phyloP scores from a whole-genome alignment of 2,113 vertebrate species.

The Porphyrio hochstetteri region DNA sequence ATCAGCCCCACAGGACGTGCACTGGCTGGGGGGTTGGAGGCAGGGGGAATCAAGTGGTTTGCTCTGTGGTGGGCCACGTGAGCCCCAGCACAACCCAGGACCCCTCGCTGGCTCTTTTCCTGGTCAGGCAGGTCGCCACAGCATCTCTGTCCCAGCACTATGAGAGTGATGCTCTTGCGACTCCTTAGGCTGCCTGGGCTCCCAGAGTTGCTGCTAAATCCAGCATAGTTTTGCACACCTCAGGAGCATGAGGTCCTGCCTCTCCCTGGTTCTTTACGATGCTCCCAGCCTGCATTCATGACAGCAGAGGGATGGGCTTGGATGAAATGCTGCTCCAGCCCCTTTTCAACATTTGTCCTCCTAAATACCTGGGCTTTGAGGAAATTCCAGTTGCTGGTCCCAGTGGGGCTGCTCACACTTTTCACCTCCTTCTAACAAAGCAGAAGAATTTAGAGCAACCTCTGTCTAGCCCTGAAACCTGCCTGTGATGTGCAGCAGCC shows the following conservation, averaged over 20 bases:
- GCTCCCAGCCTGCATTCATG: not conserved
- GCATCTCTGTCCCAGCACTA: not conserved
- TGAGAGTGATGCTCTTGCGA: fast-evolving
- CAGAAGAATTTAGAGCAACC: not conserved
- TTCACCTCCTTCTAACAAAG: not conserved
- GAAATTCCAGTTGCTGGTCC: not conserved
- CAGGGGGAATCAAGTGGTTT: not conserved
- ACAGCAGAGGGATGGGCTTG: not conserved
- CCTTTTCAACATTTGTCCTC: not conserved
- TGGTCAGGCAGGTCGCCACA: not conserved
- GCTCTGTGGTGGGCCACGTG: not conserved
- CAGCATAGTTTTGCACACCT: not conserved
- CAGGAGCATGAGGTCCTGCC: not conserved
- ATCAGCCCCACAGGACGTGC: fast-evolving
- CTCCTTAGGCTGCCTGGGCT: not conserved
- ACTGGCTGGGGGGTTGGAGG: not conserved
- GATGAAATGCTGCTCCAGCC: not conserved
- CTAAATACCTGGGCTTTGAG: not conserved
- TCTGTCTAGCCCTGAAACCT: not conserved
- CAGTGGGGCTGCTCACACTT: not conserved
- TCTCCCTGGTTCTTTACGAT: not conserved
- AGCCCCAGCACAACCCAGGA: not conserved
- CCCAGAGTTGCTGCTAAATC: not conserved
- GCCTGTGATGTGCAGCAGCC: not conserved
- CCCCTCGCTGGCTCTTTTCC: not conserved